phyloP scores from a whole-genome alignment of 2,113 vertebrate genomes.

The Thomomys bottae region DNA sequence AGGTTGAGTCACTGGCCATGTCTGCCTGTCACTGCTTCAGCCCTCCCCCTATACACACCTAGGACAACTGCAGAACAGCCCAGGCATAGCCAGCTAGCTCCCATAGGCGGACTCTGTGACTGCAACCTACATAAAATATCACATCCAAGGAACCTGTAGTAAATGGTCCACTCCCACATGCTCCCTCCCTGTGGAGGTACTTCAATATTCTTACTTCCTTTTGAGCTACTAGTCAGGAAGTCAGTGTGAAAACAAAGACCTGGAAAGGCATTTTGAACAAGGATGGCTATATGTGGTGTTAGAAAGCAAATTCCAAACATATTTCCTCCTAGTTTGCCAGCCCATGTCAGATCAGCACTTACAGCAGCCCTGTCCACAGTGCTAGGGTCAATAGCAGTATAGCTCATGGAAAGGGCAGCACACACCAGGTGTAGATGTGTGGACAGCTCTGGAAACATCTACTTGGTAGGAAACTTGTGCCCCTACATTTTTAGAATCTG shows the following conservation, averaged over 20 bases:
- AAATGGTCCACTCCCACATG: fast-evolving
- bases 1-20: neutral
- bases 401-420: neutral
- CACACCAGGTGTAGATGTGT: fast-evolving
- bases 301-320: conserved; percentile 47
- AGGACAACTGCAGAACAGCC: neutral
- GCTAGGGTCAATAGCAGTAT: neutral
- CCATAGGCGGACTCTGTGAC: neutral
- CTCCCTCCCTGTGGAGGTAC: neutral
- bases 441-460: neutral
- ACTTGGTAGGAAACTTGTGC: neutral
- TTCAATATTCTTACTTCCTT: neutral
- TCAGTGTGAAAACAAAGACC: neutral
- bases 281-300: neutral
- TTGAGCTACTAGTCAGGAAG: conserved; percentile 21
- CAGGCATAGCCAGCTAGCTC: neutral
- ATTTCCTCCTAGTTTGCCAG: conserved; percentile 15
- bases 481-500: neutral
- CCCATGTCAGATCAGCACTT: neutral
- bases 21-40: neutral
- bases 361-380: neutral
- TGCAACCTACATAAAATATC: fast-evolving
- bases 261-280: conserved; percentile 23
- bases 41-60: conserved; percentile 26
- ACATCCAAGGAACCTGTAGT: neutral